Percentiles rank a stretch among this genome's conserved stretches.
Evolutionary conservation across 2,797 vertebrate genomes (phyloP).

Genomic region (Enteromius anoplus): DNA sequence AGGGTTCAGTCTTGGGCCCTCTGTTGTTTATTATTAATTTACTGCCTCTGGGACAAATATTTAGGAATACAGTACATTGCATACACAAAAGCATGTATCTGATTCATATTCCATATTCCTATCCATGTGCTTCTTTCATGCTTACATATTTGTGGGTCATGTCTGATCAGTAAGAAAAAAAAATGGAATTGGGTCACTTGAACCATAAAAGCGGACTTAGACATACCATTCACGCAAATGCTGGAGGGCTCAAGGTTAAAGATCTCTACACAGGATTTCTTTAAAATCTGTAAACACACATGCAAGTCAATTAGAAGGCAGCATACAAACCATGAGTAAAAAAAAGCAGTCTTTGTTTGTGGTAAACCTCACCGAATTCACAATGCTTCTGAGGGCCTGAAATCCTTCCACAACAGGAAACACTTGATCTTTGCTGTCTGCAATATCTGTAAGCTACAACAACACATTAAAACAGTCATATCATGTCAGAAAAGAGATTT

Average conservation of each 20-base stretch:
- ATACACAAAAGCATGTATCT: background rate
- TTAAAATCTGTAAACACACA: conserved; percentile 78
- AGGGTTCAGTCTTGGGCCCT: no score
- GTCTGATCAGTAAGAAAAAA: no score
- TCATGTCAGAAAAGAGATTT: background rate
- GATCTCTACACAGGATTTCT: conserved; percentile 87
- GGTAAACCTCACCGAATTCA: conserved; percentile 87
- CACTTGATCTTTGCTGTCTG: conserved; percentile 90
- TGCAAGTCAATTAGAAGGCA: background rate
- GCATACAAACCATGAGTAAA: background rate
- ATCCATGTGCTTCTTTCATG: background rate
- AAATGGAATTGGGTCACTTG: background rate
- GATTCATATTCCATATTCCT: background rate
- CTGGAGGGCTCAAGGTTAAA: conserved; percentile 87
- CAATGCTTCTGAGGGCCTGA: conserved; percentile 91
- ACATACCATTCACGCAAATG: conserved; percentile 92
- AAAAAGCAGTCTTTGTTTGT: background rate
- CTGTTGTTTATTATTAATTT: no score
- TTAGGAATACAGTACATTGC: background rate
- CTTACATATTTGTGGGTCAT: no score
- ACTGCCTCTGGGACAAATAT: no score
- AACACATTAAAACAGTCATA: background rate
- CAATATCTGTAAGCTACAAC: conserved; percentile 88
- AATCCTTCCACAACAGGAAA: conserved; percentile 95
- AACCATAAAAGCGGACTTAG: background rate